Percentiles rank a stretch among this genome's conserved stretches.
phyloP scores from a whole-genome alignment of 2,113 vertebrate species.

The Donacobius atricapilla region DNA sequence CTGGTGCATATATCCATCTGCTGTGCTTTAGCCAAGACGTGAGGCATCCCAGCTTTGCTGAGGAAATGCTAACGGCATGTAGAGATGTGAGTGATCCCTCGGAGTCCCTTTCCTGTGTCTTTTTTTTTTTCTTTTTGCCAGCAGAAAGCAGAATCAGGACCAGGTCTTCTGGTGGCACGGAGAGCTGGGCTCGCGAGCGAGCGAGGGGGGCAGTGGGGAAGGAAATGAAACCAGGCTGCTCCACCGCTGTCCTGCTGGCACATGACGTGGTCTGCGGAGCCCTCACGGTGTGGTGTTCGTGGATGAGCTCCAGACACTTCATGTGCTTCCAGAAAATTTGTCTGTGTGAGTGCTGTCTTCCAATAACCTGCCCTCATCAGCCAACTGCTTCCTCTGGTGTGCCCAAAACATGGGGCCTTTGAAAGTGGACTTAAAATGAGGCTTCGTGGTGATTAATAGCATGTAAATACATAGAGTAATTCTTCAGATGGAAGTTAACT shows the following conservation, averaged over 20 bases:
- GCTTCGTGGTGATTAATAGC: neutral
- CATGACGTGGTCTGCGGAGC: neutral
- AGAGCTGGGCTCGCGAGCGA: neutral
- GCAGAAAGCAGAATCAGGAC: neutral
- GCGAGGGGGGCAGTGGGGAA: neutral
- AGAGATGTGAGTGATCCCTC: neutral
- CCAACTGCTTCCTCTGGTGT: neutral
- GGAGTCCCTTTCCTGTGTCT: neutral
- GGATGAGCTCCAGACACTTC: neutral
- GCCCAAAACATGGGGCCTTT: neutral
- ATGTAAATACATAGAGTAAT: neutral
- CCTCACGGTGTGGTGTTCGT: neutral
- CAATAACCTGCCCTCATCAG: neutral
- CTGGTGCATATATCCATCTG: neutral
- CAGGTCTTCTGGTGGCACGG: neutral
- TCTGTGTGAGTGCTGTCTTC: neutral
- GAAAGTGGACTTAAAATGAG: neutral
- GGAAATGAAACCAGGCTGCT: neutral
- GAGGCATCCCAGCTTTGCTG: neutral
- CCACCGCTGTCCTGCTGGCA: neutral
- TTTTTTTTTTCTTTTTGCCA: neutral
- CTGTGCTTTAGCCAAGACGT: neutral
- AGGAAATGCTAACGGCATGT: neutral
- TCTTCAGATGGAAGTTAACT: neutral
- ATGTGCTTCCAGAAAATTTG: conserved; percentile 8